Evolutionary conservation across 2,113 vertebrate species (phyloP), one percentile per base, ranked within the genome.

Genomic region (Pygoscelis antarcticus): DNA sequence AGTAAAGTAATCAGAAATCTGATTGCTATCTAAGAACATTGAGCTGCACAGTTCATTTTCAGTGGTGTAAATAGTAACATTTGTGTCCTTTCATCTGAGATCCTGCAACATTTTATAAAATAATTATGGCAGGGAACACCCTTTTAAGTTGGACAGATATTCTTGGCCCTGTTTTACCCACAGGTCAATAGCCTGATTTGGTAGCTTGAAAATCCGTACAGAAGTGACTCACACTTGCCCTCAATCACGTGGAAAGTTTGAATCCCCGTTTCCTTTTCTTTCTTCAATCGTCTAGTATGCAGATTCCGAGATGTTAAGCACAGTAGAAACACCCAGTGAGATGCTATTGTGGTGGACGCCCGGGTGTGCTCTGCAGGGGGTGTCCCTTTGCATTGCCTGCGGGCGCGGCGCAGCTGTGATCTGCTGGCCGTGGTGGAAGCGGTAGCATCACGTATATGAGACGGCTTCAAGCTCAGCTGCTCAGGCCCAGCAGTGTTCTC

Each of bases 331-430:
- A 12, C 17, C 7, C 16, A 4, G 38, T 36, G 42, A 51, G 57
- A 40, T 29, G 21, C 61, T 71, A 0, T 20, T 26, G 58, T 30
- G 42, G 60, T 40, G 66, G 46, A 32, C 36, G 18, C 32, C 16
- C 2, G 0, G 23, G 25, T 46, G 55, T 52, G 32, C 54, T 78
- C 60, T 78, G 64, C 38, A 5, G 3, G 1, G 16, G 0, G 0
- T 21, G 40, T 40, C 47, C n/a, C n/a, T 36, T 23, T 23, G 58
- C 8, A 4, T 9, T 34, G n/a, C 38, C 32, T 13, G 40, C 7
- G 12, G 32, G 19, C 5, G 2, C 58, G 32, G 46, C 57, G 32
- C 42, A 47, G 38, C 42, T 64, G 44, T 16, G 17, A 10, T 40
- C 42, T 71, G 44, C 60, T 57, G 70, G 44, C 62, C 2, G 0